Evolutionary conservation across 2,888 invertebrate species (phyloP).

Genomic region (Eledona agricola): DNA sequence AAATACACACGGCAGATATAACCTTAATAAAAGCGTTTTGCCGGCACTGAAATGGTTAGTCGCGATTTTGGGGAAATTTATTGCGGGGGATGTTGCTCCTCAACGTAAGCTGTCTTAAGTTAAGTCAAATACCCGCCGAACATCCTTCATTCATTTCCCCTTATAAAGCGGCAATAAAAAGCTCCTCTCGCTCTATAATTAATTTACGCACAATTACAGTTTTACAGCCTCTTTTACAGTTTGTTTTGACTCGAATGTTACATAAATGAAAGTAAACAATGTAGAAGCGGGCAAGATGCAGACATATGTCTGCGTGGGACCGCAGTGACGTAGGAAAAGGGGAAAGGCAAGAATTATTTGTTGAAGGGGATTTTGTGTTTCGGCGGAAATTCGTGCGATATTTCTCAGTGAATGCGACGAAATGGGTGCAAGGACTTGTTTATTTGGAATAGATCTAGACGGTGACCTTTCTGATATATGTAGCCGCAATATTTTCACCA

Average conservation of each 20-base stretch:
- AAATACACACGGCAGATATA: constrained; percentile 24
- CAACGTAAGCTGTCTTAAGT: too few species aligned
- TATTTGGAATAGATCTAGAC: constrained; percentile 1
- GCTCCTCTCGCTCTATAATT: too few species aligned
- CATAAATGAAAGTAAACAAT: constrained; percentile 11
- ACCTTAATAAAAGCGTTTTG: constrained; percentile 17
- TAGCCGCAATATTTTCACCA: constrained; percentile 4
- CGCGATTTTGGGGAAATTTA: constrained; percentile 7
- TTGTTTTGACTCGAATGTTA: constrained; percentile 11
- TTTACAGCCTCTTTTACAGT: constrained; percentile 14
- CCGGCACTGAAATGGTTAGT: constrained; percentile 2
- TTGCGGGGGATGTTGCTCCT: constrained; percentile 4
- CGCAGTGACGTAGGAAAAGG: neutral
- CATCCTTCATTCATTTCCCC: neutral
- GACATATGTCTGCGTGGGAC: constrained; percentile 11
- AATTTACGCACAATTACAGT: constrained; percentile 6
- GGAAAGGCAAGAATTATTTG: neutral
- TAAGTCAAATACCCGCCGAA: too few species aligned
- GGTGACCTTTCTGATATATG: constrained; percentile 7
- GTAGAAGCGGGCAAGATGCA: constrained; percentile 9
- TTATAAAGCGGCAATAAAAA: neutral
- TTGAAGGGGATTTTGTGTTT: constrained; percentile 11
- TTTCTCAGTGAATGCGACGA: constrained; percentile 2
- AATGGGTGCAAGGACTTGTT: constrained; percentile 5
- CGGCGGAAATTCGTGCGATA: constrained; percentile 1